Percentiles rank a stretch among this genome's conserved stretches.
Evolutionary conservation across 2,797 vertebrate species (phyloP).

Genomic region (Onychomys arenicola): DNA sequence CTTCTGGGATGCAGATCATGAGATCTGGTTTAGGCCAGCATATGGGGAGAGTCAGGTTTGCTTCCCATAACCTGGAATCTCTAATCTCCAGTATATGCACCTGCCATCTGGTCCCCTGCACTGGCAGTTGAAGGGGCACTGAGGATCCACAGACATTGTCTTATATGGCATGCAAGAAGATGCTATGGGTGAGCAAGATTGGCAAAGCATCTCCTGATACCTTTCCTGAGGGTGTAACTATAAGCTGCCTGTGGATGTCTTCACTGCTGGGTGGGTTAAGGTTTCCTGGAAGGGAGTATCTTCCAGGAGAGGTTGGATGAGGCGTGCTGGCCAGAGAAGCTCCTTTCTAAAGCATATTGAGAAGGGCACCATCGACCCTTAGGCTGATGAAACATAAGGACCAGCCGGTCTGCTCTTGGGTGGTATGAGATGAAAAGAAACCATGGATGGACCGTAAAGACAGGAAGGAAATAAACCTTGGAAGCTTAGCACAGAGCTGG

Average conservation of each 20-base stretch:
- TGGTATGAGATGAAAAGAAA: not conserved
- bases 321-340: not conserved
- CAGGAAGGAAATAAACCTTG: not conserved
- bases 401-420: not conserved
- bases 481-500: not conserved
- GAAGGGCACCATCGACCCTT: no score
- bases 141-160: slow-evolving; percentile 82
- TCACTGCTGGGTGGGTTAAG: rapidly evolving
- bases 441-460: not conserved
- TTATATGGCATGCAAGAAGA: slow-evolving; percentile 75
- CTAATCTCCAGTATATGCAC: slow-evolving; percentile 77
- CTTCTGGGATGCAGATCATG: not conserved
- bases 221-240: not conserved
- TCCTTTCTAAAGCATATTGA: not conserved
- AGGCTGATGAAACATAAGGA: no score
- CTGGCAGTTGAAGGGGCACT: slow-evolving; percentile 81
- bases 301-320: not conserved
- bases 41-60: slow-evolving; percentile 55
- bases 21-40: not conserved
- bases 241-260: not conserved
- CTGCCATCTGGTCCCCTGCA: slow-evolving; percentile 80
- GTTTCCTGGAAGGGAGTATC: not conserved
- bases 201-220: slow-evolving; percentile 54
- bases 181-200: slow-evolving; percentile 67
- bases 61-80: slow-evolving; percentile 75